These are phyloP conservation scores for Diloba caeruleocephala DNA, from an alignment of 2,888 invertebrate species.

Conservation along the genomic window DNA sequence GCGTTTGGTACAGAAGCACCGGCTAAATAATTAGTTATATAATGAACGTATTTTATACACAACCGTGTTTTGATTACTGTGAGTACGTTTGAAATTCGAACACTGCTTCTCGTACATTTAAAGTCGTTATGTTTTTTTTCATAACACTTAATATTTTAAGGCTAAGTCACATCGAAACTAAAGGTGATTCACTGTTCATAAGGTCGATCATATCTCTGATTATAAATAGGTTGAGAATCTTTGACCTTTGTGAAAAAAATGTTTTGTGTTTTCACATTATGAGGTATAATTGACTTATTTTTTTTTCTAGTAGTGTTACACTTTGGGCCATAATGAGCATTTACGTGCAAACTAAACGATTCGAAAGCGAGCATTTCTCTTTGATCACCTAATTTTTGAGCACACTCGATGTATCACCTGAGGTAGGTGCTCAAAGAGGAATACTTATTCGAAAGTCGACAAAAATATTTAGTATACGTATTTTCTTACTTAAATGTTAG, in stretches of 20 bases:
- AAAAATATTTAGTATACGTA: constrained; percentile 46
- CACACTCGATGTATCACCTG: too few relatives aligned
- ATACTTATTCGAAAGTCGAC: too few relatives aligned
- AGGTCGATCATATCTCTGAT: constrained; percentile 10
- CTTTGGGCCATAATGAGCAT: constrained; percentile 16
- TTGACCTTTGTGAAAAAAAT: constrained; percentile 17
- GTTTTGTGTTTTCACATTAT: constrained; percentile 6
- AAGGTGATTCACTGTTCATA: constrained; percentile 31
- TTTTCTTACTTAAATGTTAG: constrained; percentile 47
- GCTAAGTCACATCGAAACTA: constrained; percentile 27
- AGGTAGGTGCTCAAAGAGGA: too few relatives aligned
- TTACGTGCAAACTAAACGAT: constrained; percentile 34
- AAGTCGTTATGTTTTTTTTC: constrained; percentile 37
- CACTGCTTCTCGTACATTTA: constrained; percentile 12
- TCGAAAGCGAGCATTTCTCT: too few relatives aligned
- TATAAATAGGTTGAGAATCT: constrained; percentile 22
- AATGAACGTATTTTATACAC: constrained; percentile 52
- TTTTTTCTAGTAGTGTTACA: constrained; percentile 5
- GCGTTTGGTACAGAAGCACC: constrained; percentile 60
- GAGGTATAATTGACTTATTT: neutral
- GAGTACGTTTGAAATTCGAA: constrained; percentile 37
- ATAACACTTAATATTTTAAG: constrained; percentile 35
- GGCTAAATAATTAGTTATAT: constrained; percentile 59
- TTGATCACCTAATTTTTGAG: too few relatives aligned
- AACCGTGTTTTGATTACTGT: constrained; percentile 38